Conservation (phyloP, 2,888 invertebrate species). For the Therioaphis trifolii region DNA sequence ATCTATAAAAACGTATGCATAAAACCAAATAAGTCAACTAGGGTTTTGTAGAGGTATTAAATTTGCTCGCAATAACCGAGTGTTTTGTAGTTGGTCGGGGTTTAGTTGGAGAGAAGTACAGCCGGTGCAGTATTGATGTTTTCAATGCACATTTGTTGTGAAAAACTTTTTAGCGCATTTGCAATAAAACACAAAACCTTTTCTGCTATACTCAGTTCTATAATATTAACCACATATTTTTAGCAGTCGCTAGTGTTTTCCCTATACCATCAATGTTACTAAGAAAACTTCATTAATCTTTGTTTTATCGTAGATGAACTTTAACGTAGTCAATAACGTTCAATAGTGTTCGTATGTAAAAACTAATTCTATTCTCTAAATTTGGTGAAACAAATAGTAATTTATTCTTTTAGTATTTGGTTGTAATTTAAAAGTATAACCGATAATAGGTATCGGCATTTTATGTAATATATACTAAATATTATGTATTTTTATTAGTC, state of each 20-base stretch:
- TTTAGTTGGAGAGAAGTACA: not conserved
- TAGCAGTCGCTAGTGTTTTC: no score
- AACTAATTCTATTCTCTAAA: no score
- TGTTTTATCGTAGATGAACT: not conserved
- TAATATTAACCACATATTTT: constrained; percentile 18
- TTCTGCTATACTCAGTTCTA: not conserved
- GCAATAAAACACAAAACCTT: not conserved
- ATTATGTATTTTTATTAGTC: no score
- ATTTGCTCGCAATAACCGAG: not conserved
- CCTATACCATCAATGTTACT: no score
- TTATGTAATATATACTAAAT: no score
- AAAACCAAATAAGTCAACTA: not conserved
- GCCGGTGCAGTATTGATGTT: constrained; percentile 17
- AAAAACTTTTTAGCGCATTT: not conserved
- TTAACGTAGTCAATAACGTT: no score
- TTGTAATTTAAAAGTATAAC: no score
- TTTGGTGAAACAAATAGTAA: constrained; percentile 28
- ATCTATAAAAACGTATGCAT: not conserved
- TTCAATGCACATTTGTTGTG: constrained; percentile 11
- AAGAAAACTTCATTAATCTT: no score
- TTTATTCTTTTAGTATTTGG: no score
- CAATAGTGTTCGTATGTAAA: no score
- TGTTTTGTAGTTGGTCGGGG: not conserved
- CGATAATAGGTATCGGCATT: no score
- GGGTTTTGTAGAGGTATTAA: not conserved